A percentile compares a stretch with the other conserved stretches of the same genome.
phyloP scores from a whole-genome alignment of 2,113 vertebrate species.

The Phalacrocorax brasilianus region DNA sequence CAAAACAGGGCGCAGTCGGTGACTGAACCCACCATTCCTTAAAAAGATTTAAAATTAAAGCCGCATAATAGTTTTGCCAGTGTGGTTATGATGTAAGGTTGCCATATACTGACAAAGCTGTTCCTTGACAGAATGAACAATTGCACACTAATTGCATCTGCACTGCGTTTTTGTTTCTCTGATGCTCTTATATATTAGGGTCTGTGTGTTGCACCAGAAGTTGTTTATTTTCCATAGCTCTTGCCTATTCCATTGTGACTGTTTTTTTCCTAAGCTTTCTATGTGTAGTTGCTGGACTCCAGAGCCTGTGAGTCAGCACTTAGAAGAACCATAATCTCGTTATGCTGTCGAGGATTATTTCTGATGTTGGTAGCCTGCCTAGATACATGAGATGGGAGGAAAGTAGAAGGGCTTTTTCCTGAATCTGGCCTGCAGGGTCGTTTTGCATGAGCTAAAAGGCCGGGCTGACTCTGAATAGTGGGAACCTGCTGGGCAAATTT shows the following conservation, averaged over 20 bases:
- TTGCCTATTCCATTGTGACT: neutral
- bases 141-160: accelerated
- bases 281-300: neutral
- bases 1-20: neutral
- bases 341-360: neutral
- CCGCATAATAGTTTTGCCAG: accelerated
- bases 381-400: neutral
- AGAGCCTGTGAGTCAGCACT: neutral
- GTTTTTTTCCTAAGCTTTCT: neutral
- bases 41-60: accelerated
- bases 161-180: neutral
- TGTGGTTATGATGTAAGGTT: neutral
- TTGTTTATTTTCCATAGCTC: neutral
- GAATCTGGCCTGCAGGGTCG: neutral
- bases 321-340: neutral
- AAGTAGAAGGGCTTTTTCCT: neutral
- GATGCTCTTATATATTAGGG: accelerated
- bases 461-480: neutral
- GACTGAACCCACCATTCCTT: neutral
- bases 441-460: neutral
- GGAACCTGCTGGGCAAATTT: neutral
- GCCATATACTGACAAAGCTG: neutral
- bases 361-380: neutral
- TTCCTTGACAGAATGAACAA: neutral
- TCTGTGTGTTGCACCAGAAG: neutral